Evolutionary conservation across 1,140 invertebrate genomes (phyloP), one percentile per base, ranked within the genome.

Genomic region (Heliconius eleuchia): DNA sequence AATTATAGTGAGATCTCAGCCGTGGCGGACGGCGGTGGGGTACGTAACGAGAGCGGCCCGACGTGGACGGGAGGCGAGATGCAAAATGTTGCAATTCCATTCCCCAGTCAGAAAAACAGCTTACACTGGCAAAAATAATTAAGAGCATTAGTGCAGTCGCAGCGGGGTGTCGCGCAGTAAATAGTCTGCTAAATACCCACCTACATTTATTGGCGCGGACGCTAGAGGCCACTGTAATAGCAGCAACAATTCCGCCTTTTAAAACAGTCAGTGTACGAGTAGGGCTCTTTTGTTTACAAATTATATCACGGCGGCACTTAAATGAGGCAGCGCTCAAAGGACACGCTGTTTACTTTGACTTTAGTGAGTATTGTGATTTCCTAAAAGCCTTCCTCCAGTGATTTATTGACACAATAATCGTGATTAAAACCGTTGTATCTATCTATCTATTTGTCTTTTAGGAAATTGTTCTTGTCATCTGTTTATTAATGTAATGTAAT

Each of bases 101-200:
- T 89, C 88, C 85, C 80, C 91, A 88, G 90, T 92, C 91, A 92
- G 91, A 93, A 92, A 93, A 93, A 93, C 91, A 92, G 92, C 92
- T 92, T 93, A 92, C 92, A 91, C 88, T 89, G 88, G 91, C 92
- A 93, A 93, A 93, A 93, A 93, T 93, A 93, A 93, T 93, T 93
- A 93, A 93, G 92, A 93, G 92, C 91, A 93, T 93, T 93, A 93
- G 91, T 89, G 81, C 85, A 92, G 91, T 89, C 86, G 89, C 86
- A 89, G 88, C 86, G 86, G 82, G 91, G 86, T 91, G 91, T 92
- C 90, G 88, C 90, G 86, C 89, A 89, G 88, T 92, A 93, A 93
- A 93, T 92, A 92, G 86, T 88, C 86, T 88, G 88, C 86, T 93
- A 92, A 93, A 92, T 92, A 93, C 89, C 91, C 89, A 92, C 89